Evolutionary conservation across 92 coral and sea anemone species (phyloP).

Genomic region (Epizoanthus rinbou): DNA sequence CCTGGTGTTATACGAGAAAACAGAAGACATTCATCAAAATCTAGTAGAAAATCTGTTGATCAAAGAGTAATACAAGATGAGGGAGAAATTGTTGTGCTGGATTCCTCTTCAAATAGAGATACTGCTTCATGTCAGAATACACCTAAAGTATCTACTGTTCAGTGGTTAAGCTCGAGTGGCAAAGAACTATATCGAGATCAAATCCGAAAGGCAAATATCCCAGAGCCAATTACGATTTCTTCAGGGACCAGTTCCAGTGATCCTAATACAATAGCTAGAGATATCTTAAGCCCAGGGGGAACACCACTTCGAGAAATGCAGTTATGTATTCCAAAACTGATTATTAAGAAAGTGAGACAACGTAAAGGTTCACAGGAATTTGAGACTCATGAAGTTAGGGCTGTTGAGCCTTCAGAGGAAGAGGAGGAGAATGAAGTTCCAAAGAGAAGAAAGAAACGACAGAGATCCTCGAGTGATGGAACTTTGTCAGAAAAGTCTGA

Average conservation of each 20-base stretch:
- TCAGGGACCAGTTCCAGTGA: background rate
- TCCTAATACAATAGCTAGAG: constrained; percentile 15
- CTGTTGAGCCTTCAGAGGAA: constrained; percentile 69
- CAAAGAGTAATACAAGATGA: constrained; percentile 23
- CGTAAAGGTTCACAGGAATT: constrained; percentile 83
- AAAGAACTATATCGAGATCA: constrained; percentile 29
- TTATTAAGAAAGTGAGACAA: constrained; percentile 82
- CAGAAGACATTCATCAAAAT: constrained; percentile 49
- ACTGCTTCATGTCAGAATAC: background rate
- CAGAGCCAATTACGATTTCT: constrained; percentile 10
- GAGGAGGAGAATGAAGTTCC: constrained; percentile 64
- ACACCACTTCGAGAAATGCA: constrained; percentile 70
- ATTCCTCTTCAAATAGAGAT: constrained; percentile 30
- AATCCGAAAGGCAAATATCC: constrained; percentile 10
- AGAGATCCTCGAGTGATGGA: constrained; percentile 73
- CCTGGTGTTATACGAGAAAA: constrained; percentile 15
- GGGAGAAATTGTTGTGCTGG: constrained; percentile 37
- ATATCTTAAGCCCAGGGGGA: constrained; percentile 35
- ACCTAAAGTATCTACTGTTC: background rate
- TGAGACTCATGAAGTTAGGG: constrained; percentile 89
- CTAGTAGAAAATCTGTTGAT: constrained; percentile 42
- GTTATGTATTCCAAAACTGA: constrained; percentile 88
- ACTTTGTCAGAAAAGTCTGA: constrained; percentile 37
- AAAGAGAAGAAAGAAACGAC: constrained; percentile 52
- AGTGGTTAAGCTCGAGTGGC: constrained; percentile 2